Evolutionary conservation across 2,113 vertebrate species (phyloP).

Genomic region (Neolamprologus variostigma): DNA sequence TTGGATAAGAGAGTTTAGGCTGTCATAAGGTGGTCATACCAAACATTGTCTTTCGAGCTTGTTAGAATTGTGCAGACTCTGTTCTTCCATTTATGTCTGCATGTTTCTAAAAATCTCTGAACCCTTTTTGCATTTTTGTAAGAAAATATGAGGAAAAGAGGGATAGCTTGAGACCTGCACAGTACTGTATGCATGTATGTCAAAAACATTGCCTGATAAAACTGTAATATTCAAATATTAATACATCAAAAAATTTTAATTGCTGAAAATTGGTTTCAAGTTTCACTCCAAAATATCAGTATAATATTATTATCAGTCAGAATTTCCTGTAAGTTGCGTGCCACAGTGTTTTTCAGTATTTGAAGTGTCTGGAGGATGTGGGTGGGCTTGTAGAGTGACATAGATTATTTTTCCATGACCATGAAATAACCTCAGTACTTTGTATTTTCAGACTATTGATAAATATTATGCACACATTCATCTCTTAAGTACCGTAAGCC

Average conservation of each 20-base stretch:
- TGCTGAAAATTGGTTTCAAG: neutral
- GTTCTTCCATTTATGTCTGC: neutral
- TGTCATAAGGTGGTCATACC: neutral
- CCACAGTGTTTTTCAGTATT: constrained; percentile 10
- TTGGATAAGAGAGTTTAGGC: neutral
- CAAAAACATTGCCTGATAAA: neutral
- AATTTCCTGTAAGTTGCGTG: constrained; percentile 35
- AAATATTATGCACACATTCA: constrained; percentile 48
- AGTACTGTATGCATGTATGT: neutral
- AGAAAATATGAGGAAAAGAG: neutral
- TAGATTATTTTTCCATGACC: constrained; percentile 54
- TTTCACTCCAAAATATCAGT: neutral
- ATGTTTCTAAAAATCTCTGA: neutral
- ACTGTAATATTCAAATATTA: neutral
- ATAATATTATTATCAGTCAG: neutral
- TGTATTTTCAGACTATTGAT: constrained; percentile 45
- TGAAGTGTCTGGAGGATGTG: constrained; percentile 8
- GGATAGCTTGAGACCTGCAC: neutral
- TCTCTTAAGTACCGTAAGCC: constrained; percentile 10
- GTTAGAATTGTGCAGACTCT: neutral
- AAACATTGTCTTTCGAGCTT: neutral
- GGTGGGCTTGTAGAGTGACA: neutral
- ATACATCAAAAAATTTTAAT: accelerated
- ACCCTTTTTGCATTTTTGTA: neutral
- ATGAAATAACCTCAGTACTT: constrained; percentile 24